Percentiles rank a stretch among this genome's conserved stretches.
Conservation (phyloP, 35 echinoderm and acorn worm species). For the Patiria miniata region DNA sequence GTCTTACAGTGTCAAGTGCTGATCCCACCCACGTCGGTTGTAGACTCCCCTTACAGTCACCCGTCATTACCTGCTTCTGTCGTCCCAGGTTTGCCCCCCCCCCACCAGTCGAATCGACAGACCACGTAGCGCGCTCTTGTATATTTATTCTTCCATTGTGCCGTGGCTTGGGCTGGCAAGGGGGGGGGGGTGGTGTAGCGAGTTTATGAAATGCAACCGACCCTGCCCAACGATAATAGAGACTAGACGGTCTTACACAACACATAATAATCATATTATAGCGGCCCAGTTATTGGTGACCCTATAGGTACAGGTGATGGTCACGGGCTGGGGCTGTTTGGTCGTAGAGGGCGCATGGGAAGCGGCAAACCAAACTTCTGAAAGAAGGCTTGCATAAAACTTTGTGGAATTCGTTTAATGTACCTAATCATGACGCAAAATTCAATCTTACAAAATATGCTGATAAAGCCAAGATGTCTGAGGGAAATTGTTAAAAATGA, state of each 20-base stretch:
- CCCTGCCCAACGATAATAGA: constrained; percentile 8
- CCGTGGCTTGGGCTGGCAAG: background rate
- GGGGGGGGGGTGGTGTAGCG: background rate
- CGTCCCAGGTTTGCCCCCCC: background rate
- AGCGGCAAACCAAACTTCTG: too few species aligned
- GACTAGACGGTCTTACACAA: constrained; percentile 7
- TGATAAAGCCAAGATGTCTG: too few species aligned
- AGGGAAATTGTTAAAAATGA: too few species aligned
- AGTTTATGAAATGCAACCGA: background rate
- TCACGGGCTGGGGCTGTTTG: background rate
- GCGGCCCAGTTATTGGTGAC: constrained; percentile 16
- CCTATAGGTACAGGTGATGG: background rate
- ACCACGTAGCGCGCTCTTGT: background rate
- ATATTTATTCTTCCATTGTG: constrained; percentile 32
- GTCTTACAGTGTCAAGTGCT: constrained; percentile 3
- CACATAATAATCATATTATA: background rate
- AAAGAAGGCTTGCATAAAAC: too few species aligned
- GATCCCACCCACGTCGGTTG: background rate
- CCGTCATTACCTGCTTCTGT: background rate
- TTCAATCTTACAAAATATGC: too few species aligned
- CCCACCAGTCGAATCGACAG: background rate
- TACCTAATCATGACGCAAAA: too few species aligned
- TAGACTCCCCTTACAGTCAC: background rate
- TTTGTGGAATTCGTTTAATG: too few species aligned
- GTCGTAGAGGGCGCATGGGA: background rate